Evolutionary conservation across 2,888 invertebrate genomes (phyloP).

Genomic region (Trissolcus japonicus): DNA sequence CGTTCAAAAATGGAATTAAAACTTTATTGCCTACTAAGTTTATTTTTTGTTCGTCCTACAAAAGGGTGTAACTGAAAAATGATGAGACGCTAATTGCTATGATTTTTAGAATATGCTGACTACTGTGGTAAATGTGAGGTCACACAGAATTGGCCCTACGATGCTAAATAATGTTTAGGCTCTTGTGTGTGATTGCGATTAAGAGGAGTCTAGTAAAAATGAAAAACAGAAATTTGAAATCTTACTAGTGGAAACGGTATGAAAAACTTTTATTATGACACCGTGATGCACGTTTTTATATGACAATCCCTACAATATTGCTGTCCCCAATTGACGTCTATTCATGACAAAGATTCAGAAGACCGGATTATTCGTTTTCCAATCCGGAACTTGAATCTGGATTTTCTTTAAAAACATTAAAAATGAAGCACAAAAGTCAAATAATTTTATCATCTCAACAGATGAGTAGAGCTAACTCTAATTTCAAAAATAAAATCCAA

Average conservation of each 20-base stretch:
- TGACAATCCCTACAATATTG: conserved; percentile 46
- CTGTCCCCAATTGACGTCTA: conserved; percentile 50
- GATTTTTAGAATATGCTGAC: too few relatives aligned
- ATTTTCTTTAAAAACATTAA: neutral
- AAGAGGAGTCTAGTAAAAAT: neutral
- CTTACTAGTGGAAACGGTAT: neutral
- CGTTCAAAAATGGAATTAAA: too few relatives aligned
- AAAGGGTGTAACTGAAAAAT: too few relatives aligned
- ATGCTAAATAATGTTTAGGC: neutral
- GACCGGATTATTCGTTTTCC: conserved; percentile 19
- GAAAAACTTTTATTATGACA: conserved; percentile 36
- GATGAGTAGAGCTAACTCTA: neutral
- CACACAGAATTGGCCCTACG: too few relatives aligned
- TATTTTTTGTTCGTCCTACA: too few relatives aligned
- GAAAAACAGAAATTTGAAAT: neutral
- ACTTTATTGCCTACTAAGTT: too few relatives aligned
- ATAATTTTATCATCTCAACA: neutral
- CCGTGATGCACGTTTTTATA: conserved; percentile 30
- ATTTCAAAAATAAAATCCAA: conserved; percentile 13
- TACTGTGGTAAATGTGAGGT: too few relatives aligned
- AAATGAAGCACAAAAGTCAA: neutral
- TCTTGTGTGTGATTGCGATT: neutral
- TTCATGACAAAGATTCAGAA: conserved; percentile 42
- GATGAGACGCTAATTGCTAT: too few relatives aligned
- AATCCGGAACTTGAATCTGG: conserved; percentile 31